A percentile compares a stretch with the other conserved stretches of the same genome.
Conservation (phyloP, 2,888 invertebrate genomes). For the Machimus atricapillus region DNA sequence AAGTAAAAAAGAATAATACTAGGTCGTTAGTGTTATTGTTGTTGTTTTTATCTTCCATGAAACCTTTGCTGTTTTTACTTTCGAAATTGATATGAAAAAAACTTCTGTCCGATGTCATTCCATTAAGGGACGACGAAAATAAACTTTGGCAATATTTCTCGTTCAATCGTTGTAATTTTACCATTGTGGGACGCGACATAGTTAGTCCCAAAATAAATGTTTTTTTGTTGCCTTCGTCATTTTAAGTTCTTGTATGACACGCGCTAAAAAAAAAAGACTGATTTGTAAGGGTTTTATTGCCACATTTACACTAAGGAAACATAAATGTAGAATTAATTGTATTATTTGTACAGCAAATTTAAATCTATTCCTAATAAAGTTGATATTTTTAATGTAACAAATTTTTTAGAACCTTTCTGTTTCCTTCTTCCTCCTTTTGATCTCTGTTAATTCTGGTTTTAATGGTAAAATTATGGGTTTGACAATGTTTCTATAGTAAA, state of each 20-base stretch:
- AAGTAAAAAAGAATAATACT: neutral
- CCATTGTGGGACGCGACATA: neutral
- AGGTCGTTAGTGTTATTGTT: neutral
- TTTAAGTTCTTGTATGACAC: neutral
- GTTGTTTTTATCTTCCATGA: neutral
- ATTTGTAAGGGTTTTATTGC: slow-evolving; percentile 39
- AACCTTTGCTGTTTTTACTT: neutral
- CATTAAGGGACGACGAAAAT: neutral
- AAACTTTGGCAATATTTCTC: slow-evolving; percentile 3
- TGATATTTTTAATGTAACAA: slow-evolving; percentile 26
- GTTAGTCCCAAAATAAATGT: neutral
- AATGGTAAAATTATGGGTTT: too few relatives aligned
- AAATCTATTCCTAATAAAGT: slow-evolving; percentile 17
- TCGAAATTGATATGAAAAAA: neutral
- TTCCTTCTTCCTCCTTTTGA: neutral
- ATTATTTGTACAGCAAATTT: slow-evolving; percentile 18
- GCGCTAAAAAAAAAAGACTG: slow-evolving; percentile 36
- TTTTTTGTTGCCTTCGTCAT: neutral
- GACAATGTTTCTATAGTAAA: too few relatives aligned
- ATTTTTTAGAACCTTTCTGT: neutral
- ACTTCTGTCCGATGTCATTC: neutral
- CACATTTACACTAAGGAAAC: neutral
- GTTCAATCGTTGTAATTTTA: neutral
- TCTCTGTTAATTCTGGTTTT: too few relatives aligned
- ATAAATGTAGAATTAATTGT: slow-evolving; percentile 10